Conservation (phyloP, 2,113 vertebrate genomes). For the human (Homo sapiens) region GRCh38 chr5:24613501-24614000, state of each 20-base stretch:
- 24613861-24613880: no score
- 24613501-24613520: background rate
- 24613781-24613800: background rate
- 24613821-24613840: background rate
- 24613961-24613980: background rate
- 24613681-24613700: background rate
- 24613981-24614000: background rate
- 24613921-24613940: background rate
- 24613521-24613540: background rate
- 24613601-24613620: background rate
- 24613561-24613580: background rate
- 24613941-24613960: background rate
- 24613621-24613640: background rate
- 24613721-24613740: background rate
- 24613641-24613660: background rate
- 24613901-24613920: background rate
- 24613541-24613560: conserved; percentile 29
- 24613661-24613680: background rate
- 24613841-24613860: background rate
- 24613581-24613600: background rate
- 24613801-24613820: background rate
- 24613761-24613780: background rate
- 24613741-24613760: background rate
- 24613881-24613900: background rate
- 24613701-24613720: background rate